Conservation (phyloP, 2,113 vertebrate genomes). For the Morone saxatilis region DNA sequence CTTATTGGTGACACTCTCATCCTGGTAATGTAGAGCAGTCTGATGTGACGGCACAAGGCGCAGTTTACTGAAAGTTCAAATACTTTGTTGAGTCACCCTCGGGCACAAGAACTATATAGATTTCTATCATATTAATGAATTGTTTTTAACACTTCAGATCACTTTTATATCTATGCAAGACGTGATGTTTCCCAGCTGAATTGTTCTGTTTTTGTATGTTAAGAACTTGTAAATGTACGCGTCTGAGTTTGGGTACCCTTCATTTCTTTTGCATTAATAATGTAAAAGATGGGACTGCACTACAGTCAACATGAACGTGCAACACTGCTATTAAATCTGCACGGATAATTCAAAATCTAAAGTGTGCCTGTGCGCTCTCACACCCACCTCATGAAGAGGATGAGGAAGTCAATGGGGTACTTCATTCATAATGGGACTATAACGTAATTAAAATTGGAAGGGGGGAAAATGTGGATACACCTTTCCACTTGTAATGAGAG, state of each 20-base stretch:
- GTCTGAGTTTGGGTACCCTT: not conserved
- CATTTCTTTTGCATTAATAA: conserved; percentile 1
- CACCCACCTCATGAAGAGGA: conserved; percentile 78
- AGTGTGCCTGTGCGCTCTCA: conserved; percentile 69
- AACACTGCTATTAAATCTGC: conserved; percentile 59
- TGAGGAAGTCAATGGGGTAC: conserved; percentile 81
- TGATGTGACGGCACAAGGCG: conserved; percentile 55
- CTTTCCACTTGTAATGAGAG: conserved; percentile 87
- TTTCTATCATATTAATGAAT: not conserved
- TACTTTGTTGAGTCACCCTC: conserved; percentile 22
- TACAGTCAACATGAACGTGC: conserved; percentile 31
- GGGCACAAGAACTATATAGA: not conserved
- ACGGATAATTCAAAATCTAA: conserved; percentile 70
- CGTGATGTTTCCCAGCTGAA: not conserved
- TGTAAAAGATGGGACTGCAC: not conserved
- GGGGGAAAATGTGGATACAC: conserved; percentile 73
- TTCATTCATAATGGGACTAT: conserved; percentile 80
- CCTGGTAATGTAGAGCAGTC: conserved; percentile 66
- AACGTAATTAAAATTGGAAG: conserved; percentile 83
- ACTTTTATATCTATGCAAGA: not conserved
- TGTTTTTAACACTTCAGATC: not conserved
- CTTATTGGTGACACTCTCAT: conserved; percentile 70
- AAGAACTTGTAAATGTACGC: not conserved
- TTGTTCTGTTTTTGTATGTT: not conserved
- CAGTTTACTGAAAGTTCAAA: conserved; percentile 53